A percentile compares a stretch with the other conserved stretches of the same genome.
phyloP scores from a whole-genome alignment of 2,113 vertebrate genomes.

The Acrocephalus arundinaceus region DNA sequence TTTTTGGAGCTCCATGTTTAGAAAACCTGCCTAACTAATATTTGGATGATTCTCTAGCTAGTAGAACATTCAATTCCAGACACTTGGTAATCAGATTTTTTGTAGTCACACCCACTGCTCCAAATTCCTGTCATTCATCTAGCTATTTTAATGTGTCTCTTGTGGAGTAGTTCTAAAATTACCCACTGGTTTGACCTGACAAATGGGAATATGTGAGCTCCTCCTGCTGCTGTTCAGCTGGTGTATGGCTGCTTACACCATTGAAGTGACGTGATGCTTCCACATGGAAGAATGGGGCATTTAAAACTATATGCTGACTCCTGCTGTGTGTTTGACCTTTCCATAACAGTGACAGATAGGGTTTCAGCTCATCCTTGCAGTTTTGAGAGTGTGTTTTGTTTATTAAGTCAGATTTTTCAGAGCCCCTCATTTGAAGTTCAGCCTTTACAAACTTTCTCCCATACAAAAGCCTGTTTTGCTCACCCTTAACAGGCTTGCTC shows the following conservation, averaged over 20 bases:
- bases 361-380: background rate
- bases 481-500: background rate
- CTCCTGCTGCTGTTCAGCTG: background rate
- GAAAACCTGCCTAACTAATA: constrained; percentile 33
- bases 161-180: constrained; percentile 33
- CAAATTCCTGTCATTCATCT: constrained; percentile 20
- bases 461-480: background rate
- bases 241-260: background rate
- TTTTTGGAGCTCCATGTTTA: background rate
- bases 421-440: background rate
- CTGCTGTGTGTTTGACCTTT: background rate
- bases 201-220: background rate
- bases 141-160: constrained; percentile 20
- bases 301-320: background rate
- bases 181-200: background rate
- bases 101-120: constrained; percentile 2
- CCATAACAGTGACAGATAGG: background rate
- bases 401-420: background rate
- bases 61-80: background rate
- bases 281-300: background rate
- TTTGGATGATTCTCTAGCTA: constrained; percentile 2
- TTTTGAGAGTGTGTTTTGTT: background rate
- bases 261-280: background rate
- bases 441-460: background rate
- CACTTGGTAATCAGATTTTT: background rate